Evolutionary conservation across 2,888 invertebrate genomes (phyloP).

Genomic region (Caradrina clavipalpis): DNA sequence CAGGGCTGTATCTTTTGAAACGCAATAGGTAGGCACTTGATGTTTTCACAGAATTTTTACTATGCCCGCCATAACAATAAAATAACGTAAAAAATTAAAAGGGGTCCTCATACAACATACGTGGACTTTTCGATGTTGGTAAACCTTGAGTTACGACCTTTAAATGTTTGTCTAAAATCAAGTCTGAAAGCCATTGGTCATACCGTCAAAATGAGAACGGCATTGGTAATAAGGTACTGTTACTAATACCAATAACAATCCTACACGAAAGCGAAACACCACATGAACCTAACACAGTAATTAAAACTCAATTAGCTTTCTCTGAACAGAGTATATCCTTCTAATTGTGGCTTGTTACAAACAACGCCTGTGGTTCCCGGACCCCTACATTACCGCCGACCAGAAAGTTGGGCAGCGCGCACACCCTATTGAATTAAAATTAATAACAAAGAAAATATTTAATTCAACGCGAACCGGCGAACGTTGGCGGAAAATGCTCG

Average conservation of each 20-base stretch:
- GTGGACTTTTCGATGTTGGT: too few species aligned
- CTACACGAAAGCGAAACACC: neutral
- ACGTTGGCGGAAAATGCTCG: conserved; percentile 6
- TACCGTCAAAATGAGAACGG: too few species aligned
- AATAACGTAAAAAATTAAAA: too few species aligned
- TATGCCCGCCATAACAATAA: too few species aligned
- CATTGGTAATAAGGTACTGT: too few species aligned
- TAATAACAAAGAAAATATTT: conserved; percentile 64
- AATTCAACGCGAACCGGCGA: conserved; percentile 48
- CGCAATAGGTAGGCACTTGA: too few species aligned
- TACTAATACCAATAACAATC: neutral
- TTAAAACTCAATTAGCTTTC: conserved; percentile 30
- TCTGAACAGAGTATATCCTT: neutral
- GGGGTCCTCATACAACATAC: too few species aligned
- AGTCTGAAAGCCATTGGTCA: too few species aligned
- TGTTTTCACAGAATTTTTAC: too few species aligned
- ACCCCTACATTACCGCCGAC: conserved; percentile 1
- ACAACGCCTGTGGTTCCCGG: conserved; percentile 26
- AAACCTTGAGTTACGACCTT: too few species aligned
- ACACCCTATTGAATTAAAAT: conserved; percentile 47
- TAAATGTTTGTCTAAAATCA: too few species aligned
- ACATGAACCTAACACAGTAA: conserved; percentile 14
- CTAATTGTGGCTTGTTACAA: conserved; percentile 20
- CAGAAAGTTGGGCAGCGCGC: conserved; percentile 23
- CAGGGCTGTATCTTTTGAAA: too few species aligned